Base-by-base conservation (phyloP, 2,797 vertebrate species). In the Cheirogaleus major region DNA sequence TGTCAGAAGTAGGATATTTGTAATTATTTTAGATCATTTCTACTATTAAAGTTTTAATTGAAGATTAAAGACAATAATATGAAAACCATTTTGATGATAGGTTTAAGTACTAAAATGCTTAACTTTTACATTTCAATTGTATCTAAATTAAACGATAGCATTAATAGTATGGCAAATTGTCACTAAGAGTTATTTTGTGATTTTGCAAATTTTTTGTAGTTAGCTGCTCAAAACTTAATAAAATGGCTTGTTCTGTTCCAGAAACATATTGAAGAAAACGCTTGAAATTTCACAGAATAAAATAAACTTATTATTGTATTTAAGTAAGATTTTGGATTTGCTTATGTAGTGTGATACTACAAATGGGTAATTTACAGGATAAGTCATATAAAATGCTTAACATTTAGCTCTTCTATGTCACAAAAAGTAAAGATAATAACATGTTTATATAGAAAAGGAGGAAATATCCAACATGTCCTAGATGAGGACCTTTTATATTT, bases 221-320 rank as follows among this genome's bases (percentile, higher is more conserved):
- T 85, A 97, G 79, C 82, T 96, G 45, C 81, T 97, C 32, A 8
- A 97, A 98, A 96, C 12, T 78, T 27, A 69, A 35, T 8, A 97
- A 83, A 97, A 93, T 91, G 73, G n/a, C 43, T 43, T 97, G 38
- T 12, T 65, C 30, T 96, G 23, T 88, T 84, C 48, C 93, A n/a
- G 95, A 97, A 92, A 25, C n/a, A 59, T 95, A 70, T 93, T 93
- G 87, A 93, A 67, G 45, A 96, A 97, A 97, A 92, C 85, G 78
- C 78, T 85, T 85, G 6, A 88, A 97, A 96, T 3, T 93, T 96
- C 18, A 73, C 59, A 48, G 7, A 92, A 91, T 73, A 94, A 90
- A 94, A 89, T 98, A 86, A 52, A 87, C 5, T 22, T 80, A 83
- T 55, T 48, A 80, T 65, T 55, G 23, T 86, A 32, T 70, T 18